Percentiles rank a stretch among this genome's conserved stretches.
These are phyloP conservation scores for Iguana delicatissima DNA, from an alignment of 2,797 vertebrate species.

Conservation along the genomic window DNA sequence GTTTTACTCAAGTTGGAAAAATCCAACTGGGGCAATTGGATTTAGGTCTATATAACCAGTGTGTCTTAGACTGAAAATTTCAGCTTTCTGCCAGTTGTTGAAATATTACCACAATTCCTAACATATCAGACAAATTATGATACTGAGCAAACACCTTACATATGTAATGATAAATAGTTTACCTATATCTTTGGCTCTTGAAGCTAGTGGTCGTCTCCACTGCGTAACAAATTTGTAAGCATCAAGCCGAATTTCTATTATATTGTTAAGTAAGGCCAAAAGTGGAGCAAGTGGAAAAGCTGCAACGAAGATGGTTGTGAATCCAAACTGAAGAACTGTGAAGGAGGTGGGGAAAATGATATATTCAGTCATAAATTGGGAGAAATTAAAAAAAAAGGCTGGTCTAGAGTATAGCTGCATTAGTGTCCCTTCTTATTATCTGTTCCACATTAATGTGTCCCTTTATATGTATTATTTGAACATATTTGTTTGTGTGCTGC, in stretches of 20 bases:
- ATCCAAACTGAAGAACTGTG: constrained; percentile 88
- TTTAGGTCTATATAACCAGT: not conserved
- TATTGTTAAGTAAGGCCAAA: constrained; percentile 88
- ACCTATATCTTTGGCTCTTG: constrained; percentile 95
- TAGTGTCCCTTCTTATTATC: no score
- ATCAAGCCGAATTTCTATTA: constrained; percentile 88
- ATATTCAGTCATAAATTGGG: not conserved
- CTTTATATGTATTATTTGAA: not conserved
- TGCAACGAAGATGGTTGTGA: constrained; percentile 89
- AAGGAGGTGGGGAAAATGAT: constrained; percentile 14
- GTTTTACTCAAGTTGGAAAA: not conserved
- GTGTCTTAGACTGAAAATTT: not conserved
- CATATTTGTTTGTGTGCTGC: not conserved
- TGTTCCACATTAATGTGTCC: not conserved
- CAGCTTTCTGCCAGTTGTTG: not conserved
- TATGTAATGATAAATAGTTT: constrained; percentile 38
- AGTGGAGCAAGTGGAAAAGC: constrained; percentile 88
- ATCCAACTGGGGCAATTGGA: not conserved
- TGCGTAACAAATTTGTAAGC: constrained; percentile 89
- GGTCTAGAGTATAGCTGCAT: no score
- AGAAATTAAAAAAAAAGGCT: not conserved
- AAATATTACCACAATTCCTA: not conserved
- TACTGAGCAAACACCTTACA: not conserved
- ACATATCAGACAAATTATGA: not conserved
- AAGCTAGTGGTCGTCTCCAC: constrained; percentile 87